Evolutionary conservation across 2,888 invertebrate species (phyloP).

Genomic region (Heliconius hortense): DNA sequence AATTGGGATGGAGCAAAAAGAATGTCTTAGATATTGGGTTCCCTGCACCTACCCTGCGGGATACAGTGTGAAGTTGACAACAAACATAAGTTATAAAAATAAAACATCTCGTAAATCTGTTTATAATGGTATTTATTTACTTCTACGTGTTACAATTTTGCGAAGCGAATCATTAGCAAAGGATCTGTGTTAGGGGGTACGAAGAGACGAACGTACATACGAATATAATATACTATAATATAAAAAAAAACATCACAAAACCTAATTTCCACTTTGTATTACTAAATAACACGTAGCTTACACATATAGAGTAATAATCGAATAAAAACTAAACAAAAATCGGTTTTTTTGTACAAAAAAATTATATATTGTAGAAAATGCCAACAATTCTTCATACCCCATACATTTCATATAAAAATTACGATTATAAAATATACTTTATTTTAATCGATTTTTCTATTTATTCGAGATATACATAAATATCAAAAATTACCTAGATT

Average conservation of each 20-base stretch:
- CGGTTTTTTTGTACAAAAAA: conserved; percentile 6
- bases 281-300: conserved; percentile 18
- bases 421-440: conserved; percentile 27
- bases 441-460: conserved; percentile 22
- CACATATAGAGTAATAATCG: neutral
- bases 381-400: conserved; percentile 27
- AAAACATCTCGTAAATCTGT: conserved; percentile 7
- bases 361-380: neutral
- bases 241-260: conserved; percentile 11
- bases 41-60: too few species aligned
- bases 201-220: conserved; percentile 13
- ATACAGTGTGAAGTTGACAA: too few species aligned
- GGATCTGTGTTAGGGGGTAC: conserved; percentile 22
- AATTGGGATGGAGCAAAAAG: too few species aligned
- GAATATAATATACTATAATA: neutral
- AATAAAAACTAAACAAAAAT: conserved; percentile 11
- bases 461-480: conserved; percentile 28
- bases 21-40: too few species aligned
- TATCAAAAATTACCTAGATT: conserved; percentile 7
- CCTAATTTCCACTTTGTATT: neutral
- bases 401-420: conserved; percentile 12
- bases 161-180: conserved; percentile 28
- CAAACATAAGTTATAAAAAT: neutral
- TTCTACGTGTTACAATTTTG: conserved; percentile 32
- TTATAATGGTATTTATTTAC: conserved; percentile 30